Evolutionary conservation across 2,113 vertebrate genomes (phyloP).

Genomic region (Corythornis madagascariensis): DNA sequence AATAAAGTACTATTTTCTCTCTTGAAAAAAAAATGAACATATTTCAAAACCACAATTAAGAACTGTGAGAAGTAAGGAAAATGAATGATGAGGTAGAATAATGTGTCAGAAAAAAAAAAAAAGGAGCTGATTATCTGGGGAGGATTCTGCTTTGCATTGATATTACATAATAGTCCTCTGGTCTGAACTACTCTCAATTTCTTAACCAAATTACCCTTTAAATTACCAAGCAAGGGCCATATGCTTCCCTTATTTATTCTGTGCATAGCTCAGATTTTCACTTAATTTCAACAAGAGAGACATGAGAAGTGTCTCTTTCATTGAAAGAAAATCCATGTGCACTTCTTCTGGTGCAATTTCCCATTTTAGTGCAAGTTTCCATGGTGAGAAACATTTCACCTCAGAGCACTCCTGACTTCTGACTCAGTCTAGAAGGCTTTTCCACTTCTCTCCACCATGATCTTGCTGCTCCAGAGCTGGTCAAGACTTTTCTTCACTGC

Average conservation of each 20-base stretch:
- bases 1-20: background rate
- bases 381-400: slow-evolving; percentile 12
- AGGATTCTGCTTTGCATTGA: slow-evolving; percentile 60
- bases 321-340: slow-evolving; percentile 45
- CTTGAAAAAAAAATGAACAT: background rate
- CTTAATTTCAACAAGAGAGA: slow-evolving; percentile 66
- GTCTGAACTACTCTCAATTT: slow-evolving; percentile 52
- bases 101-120: background rate
- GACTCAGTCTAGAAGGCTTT: background rate
- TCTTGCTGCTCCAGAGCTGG: background rate
- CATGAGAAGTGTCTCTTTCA: slow-evolving; percentile 47
- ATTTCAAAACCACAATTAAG: slow-evolving; percentile 20
- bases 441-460: background rate
- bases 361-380: background rate
- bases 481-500: background rate
- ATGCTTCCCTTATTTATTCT: slow-evolving; percentile 66
- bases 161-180: slow-evolving; percentile 54
- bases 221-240: slow-evolving; percentile 65
- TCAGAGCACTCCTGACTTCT: background rate
- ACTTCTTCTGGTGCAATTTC: slow-evolving; percentile 19
- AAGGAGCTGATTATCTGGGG: slow-evolving; percentile 15
- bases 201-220: slow-evolving; percentile 72
- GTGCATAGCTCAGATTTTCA: slow-evolving; percentile 53
- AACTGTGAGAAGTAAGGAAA: slow-evolving; percentile 21
- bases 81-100: slow-evolving; percentile 47